Evolutionary conservation across 2,888 invertebrate genomes (phyloP).

Genomic region (Xestoiulus laeticollis): DNA sequence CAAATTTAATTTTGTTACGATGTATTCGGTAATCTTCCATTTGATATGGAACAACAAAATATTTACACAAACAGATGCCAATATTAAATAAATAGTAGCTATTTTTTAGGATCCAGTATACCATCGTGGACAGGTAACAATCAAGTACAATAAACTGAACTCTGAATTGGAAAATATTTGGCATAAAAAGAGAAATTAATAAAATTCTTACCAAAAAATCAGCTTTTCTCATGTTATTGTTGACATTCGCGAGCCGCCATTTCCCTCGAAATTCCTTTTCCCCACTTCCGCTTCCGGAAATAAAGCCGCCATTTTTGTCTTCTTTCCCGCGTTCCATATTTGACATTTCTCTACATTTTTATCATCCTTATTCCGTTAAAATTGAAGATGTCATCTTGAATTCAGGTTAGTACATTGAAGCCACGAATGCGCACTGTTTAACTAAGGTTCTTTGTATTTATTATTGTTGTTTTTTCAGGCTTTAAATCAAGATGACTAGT

Average conservation of each 20-base stretch:
- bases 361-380: neutral
- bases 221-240: slow-evolving; percentile 43
- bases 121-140: too few relatives aligned
- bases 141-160: too few relatives aligned
- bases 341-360: neutral
- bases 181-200: neutral
- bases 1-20: too few relatives aligned
- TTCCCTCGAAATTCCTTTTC: neutral
- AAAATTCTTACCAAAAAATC: neutral
- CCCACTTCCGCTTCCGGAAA: slow-evolving; percentile 17
- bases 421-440: neutral
- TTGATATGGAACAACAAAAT: too few relatives aligned
- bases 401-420: neutral
- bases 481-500: too few relatives aligned
- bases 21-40: too few relatives aligned
- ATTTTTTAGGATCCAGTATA: too few relatives aligned
- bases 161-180: too few relatives aligned
- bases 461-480: too few relatives aligned
- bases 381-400: neutral
- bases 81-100: too few relatives aligned
- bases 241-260: slow-evolving; percentile 1
- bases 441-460: too few relatives aligned
- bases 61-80: too few relatives aligned
- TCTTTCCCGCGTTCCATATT: neutral
- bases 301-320: neutral